These are phyloP conservation scores for Cichladusa arquata DNA, from an alignment of 2,113 vertebrate genomes.

Conservation along the genomic window DNA sequence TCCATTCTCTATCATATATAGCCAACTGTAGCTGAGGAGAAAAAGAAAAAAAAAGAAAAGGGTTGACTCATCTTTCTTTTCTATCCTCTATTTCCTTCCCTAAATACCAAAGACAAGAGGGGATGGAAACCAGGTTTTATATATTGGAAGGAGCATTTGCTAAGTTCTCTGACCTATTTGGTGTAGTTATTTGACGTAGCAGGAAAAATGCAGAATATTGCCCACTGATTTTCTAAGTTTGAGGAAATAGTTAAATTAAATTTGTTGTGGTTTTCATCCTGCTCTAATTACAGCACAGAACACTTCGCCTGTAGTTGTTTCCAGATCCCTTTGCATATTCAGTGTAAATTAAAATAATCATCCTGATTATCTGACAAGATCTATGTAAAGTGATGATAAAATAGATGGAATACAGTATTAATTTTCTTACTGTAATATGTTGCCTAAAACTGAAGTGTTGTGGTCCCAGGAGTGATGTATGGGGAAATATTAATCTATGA, in stretches of 20 bases:
- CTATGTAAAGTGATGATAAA: background rate
- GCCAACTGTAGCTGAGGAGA: no score
- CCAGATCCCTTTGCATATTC: slow-evolving; percentile 10
- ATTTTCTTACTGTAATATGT: background rate
- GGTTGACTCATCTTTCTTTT: background rate
- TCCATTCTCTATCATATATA: background rate
- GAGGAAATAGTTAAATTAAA: slow-evolving; percentile 8
- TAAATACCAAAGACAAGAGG: background rate
- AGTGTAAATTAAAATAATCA: slow-evolving; percentile 26
- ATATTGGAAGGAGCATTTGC: background rate
- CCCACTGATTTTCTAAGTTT: background rate
- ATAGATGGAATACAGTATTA: background rate
- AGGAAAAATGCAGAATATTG: background rate
- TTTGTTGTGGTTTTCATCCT: background rate
- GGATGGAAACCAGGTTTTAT: background rate
- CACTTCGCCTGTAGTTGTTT: background rate
- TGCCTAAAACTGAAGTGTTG: background rate
- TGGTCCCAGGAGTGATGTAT: background rate
- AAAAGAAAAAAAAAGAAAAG: background rate
- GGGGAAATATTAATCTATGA: background rate
- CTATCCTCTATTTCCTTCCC: background rate
- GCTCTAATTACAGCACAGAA: slow-evolving; percentile 3
- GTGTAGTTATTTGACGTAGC: background rate
- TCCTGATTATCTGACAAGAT: slow-evolving; percentile 1
- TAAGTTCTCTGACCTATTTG: background rate